Percentiles rank a stretch among this genome's conserved stretches.
Evolutionary conservation across 2,113 vertebrate genomes (phyloP).

Genomic region (Nycticebus coucang): DNA sequence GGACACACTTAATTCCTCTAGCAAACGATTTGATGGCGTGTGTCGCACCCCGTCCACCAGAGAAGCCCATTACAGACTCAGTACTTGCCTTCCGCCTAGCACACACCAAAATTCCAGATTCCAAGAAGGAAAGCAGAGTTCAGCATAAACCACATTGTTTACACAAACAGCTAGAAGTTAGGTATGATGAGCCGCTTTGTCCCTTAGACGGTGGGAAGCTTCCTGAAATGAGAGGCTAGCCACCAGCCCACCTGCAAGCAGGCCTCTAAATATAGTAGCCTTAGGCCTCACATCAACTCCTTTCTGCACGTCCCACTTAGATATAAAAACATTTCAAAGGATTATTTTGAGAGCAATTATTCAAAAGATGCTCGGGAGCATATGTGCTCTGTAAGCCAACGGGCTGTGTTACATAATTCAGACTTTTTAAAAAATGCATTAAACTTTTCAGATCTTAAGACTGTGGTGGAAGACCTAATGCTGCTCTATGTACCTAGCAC

Average conservation of each 20-base stretch:
- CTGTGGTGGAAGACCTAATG: accelerated
- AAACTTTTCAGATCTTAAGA: background rate
- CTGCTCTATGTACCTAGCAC: background rate
- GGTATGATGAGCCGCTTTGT: background rate
- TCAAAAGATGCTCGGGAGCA: background rate
- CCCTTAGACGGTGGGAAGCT: background rate
- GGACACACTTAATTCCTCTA: background rate
- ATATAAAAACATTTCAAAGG: background rate
- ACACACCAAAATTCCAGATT: background rate
- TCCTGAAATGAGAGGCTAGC: background rate
- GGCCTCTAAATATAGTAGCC: background rate
- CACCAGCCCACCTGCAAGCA: background rate
- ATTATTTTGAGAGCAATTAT: constrained; percentile 24
- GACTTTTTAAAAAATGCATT: background rate
- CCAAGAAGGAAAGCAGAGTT: background rate
- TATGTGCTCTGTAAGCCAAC: background rate
- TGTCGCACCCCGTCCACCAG: background rate
- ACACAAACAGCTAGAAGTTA: background rate
- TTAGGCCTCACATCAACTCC: background rate
- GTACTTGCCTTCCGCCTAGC: background rate
- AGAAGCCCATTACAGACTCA: background rate
- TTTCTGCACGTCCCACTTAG: background rate
- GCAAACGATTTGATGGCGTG: background rate
- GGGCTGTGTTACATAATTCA: background rate
- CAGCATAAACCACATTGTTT: background rate